Conservation (phyloP, 2,888 invertebrate species). For the Lasius platythorax region DNA sequence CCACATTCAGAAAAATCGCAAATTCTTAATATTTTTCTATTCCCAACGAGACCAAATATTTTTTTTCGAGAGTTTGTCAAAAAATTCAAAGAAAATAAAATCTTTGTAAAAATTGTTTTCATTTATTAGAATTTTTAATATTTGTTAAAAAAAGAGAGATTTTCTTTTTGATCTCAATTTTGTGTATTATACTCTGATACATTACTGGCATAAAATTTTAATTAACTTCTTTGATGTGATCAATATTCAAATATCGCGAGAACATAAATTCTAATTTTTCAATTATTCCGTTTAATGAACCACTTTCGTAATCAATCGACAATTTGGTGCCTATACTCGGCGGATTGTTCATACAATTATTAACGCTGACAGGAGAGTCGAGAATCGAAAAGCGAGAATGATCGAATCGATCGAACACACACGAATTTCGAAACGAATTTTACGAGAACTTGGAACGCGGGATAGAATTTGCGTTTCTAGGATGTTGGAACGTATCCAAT, state of each 20-base stretch:
- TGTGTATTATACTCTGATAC: background rate
- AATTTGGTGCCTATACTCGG: conserved; percentile 2
- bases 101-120: conserved; percentile 1
- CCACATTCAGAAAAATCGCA: background rate
- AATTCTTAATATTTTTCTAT: conserved; percentile 1
- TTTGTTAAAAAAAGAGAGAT: background rate
- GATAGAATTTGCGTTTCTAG: conserved; percentile 43
- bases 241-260: background rate
- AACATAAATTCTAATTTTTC: conserved; percentile 3
- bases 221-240: background rate
- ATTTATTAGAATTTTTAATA: conserved; percentile 9
- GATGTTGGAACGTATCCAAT: conserved; percentile 69
- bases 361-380: conserved; percentile 60
- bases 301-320: conserved; percentile 8
- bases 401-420: conserved; percentile 53
- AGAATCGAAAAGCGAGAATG: conserved; percentile 50
- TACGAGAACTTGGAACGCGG: conserved; percentile 43
- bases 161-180: background rate
- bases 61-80: background rate
- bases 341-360: conserved; percentile 64
- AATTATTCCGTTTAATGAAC: background rate
- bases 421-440: conserved; percentile 57
- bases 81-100: background rate
- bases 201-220: background rate
- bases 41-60: background rate